phyloP scores from a whole-genome alignment of 1,140 invertebrate genomes.

The Catajapyx aquilonaris region DNA sequence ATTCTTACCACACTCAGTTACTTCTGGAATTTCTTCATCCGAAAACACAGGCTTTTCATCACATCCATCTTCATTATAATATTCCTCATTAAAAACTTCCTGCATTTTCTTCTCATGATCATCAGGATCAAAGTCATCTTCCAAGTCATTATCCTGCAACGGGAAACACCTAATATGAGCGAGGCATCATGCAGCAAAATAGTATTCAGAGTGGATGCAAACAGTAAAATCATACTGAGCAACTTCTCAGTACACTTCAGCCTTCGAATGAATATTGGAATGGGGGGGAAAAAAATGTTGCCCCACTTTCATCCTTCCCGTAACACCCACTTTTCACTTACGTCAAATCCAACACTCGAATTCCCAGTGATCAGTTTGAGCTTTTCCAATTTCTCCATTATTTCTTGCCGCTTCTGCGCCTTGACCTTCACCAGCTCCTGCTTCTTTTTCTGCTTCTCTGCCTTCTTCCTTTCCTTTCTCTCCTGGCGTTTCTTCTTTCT shows the following conservation, averaged over 20 bases:
- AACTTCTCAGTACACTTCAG: no score
- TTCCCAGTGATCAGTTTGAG: conserved; percentile 79
- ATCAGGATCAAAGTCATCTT: conserved; percentile 84
- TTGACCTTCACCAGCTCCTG: conserved; percentile 74
- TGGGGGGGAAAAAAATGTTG: no score
- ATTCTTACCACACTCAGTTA: no score
- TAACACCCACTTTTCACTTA: conserved; percentile 17
- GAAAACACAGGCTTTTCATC: conserved; percentile 59
- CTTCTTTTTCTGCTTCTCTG: conserved; percentile 59
- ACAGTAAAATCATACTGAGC: no score
- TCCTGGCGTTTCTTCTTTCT: conserved; percentile 56
- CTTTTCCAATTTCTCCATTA: conserved; percentile 67
- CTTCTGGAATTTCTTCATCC: no score
- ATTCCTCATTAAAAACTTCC: conserved; percentile 65
- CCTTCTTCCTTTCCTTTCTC: conserved; percentile 49
- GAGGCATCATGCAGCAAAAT: not conserved
- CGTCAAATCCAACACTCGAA: conserved; percentile 29
- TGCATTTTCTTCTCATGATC: conserved; percentile 75
- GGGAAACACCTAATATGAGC: conserved; percentile 3
- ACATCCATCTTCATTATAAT: conserved; percentile 50
- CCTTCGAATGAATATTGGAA: no score
- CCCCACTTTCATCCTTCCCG: no score
- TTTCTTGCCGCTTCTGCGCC: conserved; percentile 72
- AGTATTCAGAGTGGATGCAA: no score
- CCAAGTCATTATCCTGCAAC: conserved; percentile 30